phyloP scores from a whole-genome alignment of 1,140 invertebrate genomes.

The Diabrotica undecimpunctata region DNA sequence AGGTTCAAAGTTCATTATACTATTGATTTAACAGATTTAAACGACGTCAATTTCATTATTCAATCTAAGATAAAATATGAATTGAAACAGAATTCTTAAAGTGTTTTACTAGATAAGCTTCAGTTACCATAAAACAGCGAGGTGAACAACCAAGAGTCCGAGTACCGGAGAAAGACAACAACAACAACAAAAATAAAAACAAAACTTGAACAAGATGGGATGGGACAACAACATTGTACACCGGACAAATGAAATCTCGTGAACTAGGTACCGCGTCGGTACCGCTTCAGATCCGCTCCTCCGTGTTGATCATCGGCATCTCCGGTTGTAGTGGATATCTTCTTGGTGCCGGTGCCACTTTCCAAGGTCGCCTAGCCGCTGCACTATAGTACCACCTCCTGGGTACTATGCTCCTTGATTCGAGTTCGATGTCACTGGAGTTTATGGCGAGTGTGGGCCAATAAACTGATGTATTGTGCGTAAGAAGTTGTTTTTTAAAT shows the following conservation, averaged over 20 bases:
- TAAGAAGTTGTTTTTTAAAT: no score
- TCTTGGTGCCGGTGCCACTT: conserved; percentile 8
- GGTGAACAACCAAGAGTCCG: background rate
- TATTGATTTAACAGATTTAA: background rate
- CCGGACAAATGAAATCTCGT: conserved; percentile 4
- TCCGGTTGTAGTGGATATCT: conserved; percentile 9
- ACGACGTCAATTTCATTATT: background rate
- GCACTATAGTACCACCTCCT: conserved; percentile 15
- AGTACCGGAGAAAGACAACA: background rate
- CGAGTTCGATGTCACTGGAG: no score
- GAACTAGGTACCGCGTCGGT: background rate
- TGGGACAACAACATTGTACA: background rate
- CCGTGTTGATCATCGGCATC: conserved; percentile 27
- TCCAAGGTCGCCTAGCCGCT: conserved; percentile 28
- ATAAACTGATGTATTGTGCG: no score
- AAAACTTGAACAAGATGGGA: no score
- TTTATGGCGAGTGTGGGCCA: no score
- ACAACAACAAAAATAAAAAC: background rate
- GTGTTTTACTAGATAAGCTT: background rate
- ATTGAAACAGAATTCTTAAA: background rate
- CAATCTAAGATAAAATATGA: background rate
- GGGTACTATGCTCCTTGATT: background rate
- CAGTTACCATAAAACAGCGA: background rate
- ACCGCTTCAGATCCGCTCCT: background rate
- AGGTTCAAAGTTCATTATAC: no score